Evolutionary conservation across 2,888 invertebrate genomes (phyloP).

Genomic region (Pachycephus smyrnensis): DNA sequence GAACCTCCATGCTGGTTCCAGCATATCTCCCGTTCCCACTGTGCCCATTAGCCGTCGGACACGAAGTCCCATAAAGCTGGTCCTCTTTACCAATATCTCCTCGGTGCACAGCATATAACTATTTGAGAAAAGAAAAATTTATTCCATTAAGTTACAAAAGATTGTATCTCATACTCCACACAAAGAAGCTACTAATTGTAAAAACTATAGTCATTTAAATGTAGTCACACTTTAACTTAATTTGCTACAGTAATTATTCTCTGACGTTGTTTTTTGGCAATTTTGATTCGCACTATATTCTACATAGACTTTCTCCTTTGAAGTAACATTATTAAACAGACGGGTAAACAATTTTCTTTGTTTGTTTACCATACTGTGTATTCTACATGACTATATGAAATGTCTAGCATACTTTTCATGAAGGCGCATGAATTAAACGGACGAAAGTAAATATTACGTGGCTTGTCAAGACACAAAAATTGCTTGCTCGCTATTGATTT

Average conservation of each 20-base stretch:
- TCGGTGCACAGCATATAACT: neutral
- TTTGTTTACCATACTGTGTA: constrained; percentile 12
- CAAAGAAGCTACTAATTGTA: constrained; percentile 12
- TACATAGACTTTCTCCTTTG: constrained; percentile 36
- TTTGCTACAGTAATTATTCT: neutral
- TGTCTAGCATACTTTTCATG: neutral
- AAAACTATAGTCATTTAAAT: constrained; percentile 23
- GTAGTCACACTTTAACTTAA: constrained; percentile 30
- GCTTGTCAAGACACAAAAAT: neutral
- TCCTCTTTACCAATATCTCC: neutral
- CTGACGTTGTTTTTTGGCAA: neutral
- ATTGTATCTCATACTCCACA: constrained; percentile 34
- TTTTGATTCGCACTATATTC: constrained; percentile 28
- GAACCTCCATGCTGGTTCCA: no score
- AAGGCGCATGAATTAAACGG: neutral
- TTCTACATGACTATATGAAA: constrained; percentile 4
- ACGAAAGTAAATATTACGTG: neutral
- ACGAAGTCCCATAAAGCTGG: neutral
- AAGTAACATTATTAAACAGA: constrained; percentile 27
- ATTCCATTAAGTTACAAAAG: constrained; percentile 45
- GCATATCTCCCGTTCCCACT: no score
- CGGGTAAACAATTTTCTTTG: constrained; percentile 27
- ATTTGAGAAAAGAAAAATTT: constrained; percentile 22
- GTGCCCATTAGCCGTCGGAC: neutral
- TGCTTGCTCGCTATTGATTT: neutral